These are phyloP conservation scores for Sebastiscus albofasciatus DNA, from an alignment of 2,797 vertebrate genomes.

Conservation along the genomic window DNA sequence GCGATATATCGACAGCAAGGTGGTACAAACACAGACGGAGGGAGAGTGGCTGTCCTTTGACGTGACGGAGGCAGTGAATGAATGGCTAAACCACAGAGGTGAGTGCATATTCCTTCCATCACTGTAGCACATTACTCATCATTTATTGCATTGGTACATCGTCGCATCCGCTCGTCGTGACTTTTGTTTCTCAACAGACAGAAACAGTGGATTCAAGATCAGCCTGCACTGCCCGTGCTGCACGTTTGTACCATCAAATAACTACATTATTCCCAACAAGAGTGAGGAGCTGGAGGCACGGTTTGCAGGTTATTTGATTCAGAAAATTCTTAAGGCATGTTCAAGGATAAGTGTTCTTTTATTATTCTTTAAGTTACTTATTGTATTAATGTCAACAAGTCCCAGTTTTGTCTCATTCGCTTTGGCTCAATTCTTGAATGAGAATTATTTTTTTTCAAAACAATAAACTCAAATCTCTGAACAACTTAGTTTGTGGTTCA, in stretches of 20 bases:
- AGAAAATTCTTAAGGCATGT: background rate
- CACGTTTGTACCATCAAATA: constrained; percentile 95
- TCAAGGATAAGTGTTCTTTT: background rate
- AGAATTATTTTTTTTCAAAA: too few relatives aligned
- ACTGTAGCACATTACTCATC: background rate
- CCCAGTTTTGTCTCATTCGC: too few relatives aligned
- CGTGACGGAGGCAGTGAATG: constrained; percentile 94
- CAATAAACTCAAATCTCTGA: too few relatives aligned
- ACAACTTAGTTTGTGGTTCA: too few relatives aligned
- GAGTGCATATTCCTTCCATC: constrained; percentile 24
- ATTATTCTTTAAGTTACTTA: background rate
- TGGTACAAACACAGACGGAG: constrained; percentile 93
- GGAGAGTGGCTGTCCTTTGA: constrained; percentile 98
- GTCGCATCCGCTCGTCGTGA: background rate
- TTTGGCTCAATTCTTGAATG: too few relatives aligned
- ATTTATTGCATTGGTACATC: background rate
- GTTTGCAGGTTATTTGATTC: constrained; percentile 90
- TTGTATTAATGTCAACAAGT: too few relatives aligned
- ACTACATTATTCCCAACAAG: constrained; percentile 98
- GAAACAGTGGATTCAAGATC: constrained; percentile 98
- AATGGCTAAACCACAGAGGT: constrained; percentile 97
- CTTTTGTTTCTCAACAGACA: constrained; percentile 85
- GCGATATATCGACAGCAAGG: constrained; percentile 97
- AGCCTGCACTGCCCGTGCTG: constrained; percentile 97
- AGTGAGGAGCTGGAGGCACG: constrained; percentile 95